phyloP scores from a whole-genome alignment of 2,888 invertebrate genomes.

The Heliconius cydno region DNA sequence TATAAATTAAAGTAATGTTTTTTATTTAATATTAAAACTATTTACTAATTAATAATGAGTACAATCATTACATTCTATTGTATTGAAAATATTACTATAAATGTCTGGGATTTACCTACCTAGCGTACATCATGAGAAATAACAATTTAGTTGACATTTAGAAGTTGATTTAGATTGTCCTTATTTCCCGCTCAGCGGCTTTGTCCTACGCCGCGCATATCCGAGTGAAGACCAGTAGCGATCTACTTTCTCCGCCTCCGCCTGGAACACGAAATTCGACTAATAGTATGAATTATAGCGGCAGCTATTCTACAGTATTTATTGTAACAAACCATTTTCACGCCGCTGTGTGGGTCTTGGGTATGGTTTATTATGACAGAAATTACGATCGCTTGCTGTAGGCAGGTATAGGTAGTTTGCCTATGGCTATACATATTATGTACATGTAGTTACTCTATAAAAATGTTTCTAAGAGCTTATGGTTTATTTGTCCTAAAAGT shows the following conservation, averaged over 20 bases:
- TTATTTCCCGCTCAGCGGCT: slow-evolving; percentile 43
- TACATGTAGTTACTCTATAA: background rate
- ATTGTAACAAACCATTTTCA: slow-evolving; percentile 45
- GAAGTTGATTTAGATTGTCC: slow-evolving; percentile 4
- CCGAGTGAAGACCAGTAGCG: slow-evolving; percentile 78
- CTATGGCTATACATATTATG: background rate
- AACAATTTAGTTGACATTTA: background rate
- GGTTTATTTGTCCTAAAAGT: too few relatives aligned
- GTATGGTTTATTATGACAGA: slow-evolving; percentile 36
- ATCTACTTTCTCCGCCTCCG: slow-evolving; percentile 75
- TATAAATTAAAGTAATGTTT: background rate
- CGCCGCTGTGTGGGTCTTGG: slow-evolving; percentile 42
- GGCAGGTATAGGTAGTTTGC: background rate
- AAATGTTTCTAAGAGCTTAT: background rate
- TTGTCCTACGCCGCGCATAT: slow-evolving; percentile 44
- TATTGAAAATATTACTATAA: background rate
- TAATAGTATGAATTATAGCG: slow-evolving; percentile 79
- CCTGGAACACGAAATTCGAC: slow-evolving; percentile 80
- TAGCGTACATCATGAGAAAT: background rate
- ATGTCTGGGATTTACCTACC: background rate
- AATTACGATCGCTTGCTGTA: background rate
- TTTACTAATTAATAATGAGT: background rate
- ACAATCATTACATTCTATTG: background rate
- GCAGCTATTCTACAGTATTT: slow-evolving; percentile 38
- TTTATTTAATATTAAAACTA: too few relatives aligned